Conservation (phyloP, 2,797 vertebrate genomes). For the Luscinia megarhynchos region DNA sequence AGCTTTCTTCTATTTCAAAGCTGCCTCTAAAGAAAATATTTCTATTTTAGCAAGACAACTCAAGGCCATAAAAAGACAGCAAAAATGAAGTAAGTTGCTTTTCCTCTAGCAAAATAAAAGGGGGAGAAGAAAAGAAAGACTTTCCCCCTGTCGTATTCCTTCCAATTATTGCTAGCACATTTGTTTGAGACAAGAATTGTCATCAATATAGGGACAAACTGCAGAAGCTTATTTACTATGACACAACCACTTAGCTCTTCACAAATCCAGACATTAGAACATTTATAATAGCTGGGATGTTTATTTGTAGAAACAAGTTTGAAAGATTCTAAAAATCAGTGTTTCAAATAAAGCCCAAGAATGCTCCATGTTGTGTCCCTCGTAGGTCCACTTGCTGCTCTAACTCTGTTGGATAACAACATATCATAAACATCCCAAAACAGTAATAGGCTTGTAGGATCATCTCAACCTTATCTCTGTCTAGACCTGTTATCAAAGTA, state of each 20-base stretch:
- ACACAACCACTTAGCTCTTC: not conserved
- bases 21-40: not conserved
- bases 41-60: not conserved
- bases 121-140: not conserved
- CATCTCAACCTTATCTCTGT: not conserved
- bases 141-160: not conserved
- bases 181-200: not conserved
- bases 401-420: not conserved
- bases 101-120: not conserved
- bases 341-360: not conserved
- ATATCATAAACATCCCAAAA: not conserved
- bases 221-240: not conserved
- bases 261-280: not conserved
- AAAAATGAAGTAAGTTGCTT: not conserved
- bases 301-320: not conserved
- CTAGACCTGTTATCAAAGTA: not conserved
- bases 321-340: not conserved
- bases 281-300: not conserved
- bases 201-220: not conserved
- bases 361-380: not conserved
- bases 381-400: not conserved
- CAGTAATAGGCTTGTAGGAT: not conserved
- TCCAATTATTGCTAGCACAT: not conserved
- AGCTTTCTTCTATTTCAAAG: not conserved
- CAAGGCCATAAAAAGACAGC: not conserved